Evolutionary conservation across 2,113 vertebrate genomes (phyloP).

Genomic region (Salvelinus sp.): DNA sequence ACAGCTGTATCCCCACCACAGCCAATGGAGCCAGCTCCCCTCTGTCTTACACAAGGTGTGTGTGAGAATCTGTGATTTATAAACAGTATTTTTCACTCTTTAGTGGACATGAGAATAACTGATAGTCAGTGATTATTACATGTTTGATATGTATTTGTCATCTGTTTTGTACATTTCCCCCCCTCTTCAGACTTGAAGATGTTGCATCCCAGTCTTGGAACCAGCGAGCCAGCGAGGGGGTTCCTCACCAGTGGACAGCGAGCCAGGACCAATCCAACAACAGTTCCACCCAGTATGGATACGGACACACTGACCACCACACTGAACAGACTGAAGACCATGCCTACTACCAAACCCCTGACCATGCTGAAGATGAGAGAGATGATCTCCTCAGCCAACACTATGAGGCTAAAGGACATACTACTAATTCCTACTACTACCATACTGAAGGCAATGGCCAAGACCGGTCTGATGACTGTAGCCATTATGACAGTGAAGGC

Average conservation of each 20-base stretch:
- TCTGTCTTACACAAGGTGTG: slow-evolving; percentile 56
- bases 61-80: neutral
- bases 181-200: slow-evolving; percentile 36
- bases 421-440: no score
- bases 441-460: no score
- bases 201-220: slow-evolving; percentile 1
- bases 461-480: no score
- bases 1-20: slow-evolving; percentile 62
- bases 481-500: no score
- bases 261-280: slow-evolving; percentile 41
- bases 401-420: no score
- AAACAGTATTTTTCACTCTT: no score
- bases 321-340: slow-evolving; percentile 63
- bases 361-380: slow-evolving; percentile 5
- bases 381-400: neutral
- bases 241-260: slow-evolving; percentile 47
- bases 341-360: slow-evolving; percentile 21
- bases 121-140: neutral
- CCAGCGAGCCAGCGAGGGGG: slow-evolving; percentile 27
- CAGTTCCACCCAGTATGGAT: slow-evolving; percentile 36
- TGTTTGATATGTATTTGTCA: neutral
- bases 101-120: neutral
- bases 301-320: slow-evolving; percentile 65
- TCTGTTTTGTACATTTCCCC: neutral
- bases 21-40: slow-evolving; percentile 60